Evolutionary conservation across 1,140 invertebrate genomes (phyloP).

Genomic region (Pseudomyrmex sp.): DNA sequence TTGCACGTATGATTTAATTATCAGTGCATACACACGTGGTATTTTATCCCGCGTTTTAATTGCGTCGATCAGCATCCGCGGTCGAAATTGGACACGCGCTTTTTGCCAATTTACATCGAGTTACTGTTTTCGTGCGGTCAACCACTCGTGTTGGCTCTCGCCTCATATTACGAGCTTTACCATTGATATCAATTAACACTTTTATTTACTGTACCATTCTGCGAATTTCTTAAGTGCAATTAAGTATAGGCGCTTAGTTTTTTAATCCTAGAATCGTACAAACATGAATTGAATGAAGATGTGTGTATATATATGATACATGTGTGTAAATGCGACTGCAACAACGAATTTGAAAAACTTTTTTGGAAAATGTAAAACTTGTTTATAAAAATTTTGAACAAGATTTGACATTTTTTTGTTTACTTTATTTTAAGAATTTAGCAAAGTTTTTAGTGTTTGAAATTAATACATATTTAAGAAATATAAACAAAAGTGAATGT

Average conservation of each 20-base stretch:
- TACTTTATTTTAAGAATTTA: neutral
- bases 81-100: slow-evolving; percentile 26
- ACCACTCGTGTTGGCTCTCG: neutral
- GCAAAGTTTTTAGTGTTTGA: neutral
- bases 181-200: slow-evolving; percentile 63
- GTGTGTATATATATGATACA: too few species aligned
- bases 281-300: slow-evolving; percentile 3
- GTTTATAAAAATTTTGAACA: neutral
- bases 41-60: neutral
- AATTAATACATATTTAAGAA: neutral
- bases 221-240: slow-evolving; percentile 26
- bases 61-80: neutral
- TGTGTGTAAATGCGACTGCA: neutral
- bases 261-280: neutral
- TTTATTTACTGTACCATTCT: slow-evolving; percentile 47
- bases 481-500: neutral
- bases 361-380: neutral
- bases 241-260: neutral
- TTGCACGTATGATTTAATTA: too few species aligned
- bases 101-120: slow-evolving; percentile 38
- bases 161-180: slow-evolving; percentile 37
- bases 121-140: slow-evolving; percentile 24
- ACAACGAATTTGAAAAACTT: neutral
- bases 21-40: neutral
- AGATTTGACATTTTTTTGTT: neutral